A percentile compares a stretch with the other conserved stretches of the same genome.
These are phyloP conservation scores for Drosophila anomelani DNA, from an alignment of 2,888 invertebrate species.

Conservation along the genomic window DNA sequence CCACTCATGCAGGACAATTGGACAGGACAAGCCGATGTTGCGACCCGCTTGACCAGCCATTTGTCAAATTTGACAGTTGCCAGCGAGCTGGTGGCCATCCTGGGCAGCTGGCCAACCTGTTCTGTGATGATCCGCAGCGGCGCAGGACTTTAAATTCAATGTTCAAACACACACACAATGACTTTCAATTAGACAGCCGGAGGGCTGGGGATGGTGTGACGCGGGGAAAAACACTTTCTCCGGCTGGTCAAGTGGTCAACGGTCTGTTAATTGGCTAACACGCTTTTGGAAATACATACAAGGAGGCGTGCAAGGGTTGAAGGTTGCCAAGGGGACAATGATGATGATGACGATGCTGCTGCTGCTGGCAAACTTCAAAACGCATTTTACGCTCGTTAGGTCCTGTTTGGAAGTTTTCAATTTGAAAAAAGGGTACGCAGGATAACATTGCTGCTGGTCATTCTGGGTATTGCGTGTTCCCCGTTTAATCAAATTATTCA, in stretches of 20 bases:
- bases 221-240: constrained; percentile 34
- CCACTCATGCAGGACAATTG: constrained; percentile 61
- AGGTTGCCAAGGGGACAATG: constrained; percentile 37
- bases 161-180: constrained; percentile 66
- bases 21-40: constrained; percentile 56
- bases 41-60: constrained; percentile 53
- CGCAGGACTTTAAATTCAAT: constrained; percentile 26
- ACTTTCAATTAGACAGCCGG: constrained; percentile 72
- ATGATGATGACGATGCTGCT: constrained; percentile 55
- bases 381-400: constrained; percentile 75
- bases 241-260: constrained; percentile 62
- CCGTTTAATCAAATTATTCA: constrained; percentile 41
- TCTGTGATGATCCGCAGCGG: constrained; percentile 5
- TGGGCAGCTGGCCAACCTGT: constrained; percentile 69
- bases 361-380: constrained; percentile 70
- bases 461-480: constrained; percentile 23
- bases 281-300: not conserved
- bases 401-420: constrained; percentile 47
- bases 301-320: constrained; percentile 43
- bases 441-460: constrained; percentile 35
- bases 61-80: constrained; percentile 69
- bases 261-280: constrained; percentile 70
- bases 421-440: constrained; percentile 32
- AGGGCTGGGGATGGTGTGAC: not conserved
- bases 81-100: constrained; percentile 24